Percentiles rank a stretch among this genome's conserved stretches.
These are phyloP conservation scores for Tetrao urogallus DNA, from an alignment of 2,113 vertebrate genomes.

Conservation along the genomic window DNA sequence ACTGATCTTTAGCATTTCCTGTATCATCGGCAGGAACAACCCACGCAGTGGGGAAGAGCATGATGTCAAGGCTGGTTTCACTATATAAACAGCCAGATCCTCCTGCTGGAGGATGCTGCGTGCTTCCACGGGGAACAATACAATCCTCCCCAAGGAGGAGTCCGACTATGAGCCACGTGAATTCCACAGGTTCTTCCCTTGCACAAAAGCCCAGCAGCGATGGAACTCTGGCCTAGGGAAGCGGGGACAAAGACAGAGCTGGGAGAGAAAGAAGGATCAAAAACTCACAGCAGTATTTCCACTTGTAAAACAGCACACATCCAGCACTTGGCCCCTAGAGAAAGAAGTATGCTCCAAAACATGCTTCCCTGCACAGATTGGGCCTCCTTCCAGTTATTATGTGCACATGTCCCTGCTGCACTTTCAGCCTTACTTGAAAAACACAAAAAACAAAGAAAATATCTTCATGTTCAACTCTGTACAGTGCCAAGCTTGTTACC, in stretches of 20 bases:
- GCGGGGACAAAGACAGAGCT: background rate
- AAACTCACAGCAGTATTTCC: background rate
- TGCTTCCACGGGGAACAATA: conserved; percentile 6
- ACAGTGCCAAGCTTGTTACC: background rate
- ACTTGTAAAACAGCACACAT: background rate
- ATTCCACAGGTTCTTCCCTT: background rate
- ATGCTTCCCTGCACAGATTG: background rate
- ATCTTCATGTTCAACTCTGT: background rate
- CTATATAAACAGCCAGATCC: conserved; percentile 23
- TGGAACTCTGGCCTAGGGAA: background rate
- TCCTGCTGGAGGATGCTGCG: background rate
- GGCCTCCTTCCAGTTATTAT: conserved; percentile 51
- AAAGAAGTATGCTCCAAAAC: conserved; percentile 18
- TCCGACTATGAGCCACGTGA: background rate
- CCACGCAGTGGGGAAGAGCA: conserved; percentile 28
- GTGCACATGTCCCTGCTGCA: conserved; percentile 5
- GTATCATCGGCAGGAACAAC: conserved; percentile 45
- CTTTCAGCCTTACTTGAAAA: background rate
- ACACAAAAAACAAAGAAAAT: conserved; percentile 31
- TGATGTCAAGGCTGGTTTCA: conserved; percentile 17
- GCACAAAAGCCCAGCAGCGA: background rate
- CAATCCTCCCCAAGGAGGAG: background rate
- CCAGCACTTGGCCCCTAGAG: background rate
- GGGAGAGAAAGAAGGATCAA: background rate
- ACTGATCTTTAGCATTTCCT: conserved; percentile 29